Evolutionary conservation across 2,888 invertebrate species (phyloP).

Genomic region (Sclerodermus sp.): DNA sequence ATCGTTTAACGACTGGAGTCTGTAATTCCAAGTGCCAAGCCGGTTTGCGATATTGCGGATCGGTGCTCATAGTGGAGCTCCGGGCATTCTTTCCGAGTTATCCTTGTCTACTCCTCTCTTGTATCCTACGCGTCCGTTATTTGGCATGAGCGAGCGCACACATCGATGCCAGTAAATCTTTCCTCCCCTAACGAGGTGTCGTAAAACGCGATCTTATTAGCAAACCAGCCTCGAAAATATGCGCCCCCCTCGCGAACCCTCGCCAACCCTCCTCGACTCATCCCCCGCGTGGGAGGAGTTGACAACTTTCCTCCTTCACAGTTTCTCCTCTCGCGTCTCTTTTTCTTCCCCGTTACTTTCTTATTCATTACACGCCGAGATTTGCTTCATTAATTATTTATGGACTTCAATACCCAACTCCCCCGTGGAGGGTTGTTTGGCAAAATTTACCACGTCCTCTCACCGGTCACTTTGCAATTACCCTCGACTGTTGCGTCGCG

Average conservation of each 20-base stretch:
- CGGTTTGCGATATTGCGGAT: no score
- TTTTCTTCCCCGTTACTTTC: conserved; percentile 6
- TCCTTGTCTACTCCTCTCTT: no score
- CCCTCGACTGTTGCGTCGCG: no score
- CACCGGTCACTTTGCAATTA: no score
- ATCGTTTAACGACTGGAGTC: no score
- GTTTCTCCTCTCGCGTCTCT: neutral
- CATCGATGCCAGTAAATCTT: conserved; percentile 47
- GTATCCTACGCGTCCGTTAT: no score
- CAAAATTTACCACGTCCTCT: no score
- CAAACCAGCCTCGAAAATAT: conserved; percentile 34
- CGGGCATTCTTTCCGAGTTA: no score
- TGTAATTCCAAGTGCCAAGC: no score
- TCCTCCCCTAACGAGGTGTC: conserved; percentile 52
- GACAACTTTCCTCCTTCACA: conserved; percentile 12
- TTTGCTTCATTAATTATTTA: neutral
- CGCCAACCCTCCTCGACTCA: neutral
- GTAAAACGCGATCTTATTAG: conserved; percentile 57
- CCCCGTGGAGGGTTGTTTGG: no score
- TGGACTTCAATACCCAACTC: neutral
- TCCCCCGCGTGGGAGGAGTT: conserved; percentile 20
- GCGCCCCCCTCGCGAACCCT: conserved; percentile 10
- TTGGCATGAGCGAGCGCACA: conserved; percentile 27
- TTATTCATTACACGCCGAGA: conserved; percentile 3
- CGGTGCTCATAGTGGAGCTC: no score